Evolutionary conservation across 2,113 vertebrate genomes (phyloP).

Genomic region (Octodon degus): DNA sequence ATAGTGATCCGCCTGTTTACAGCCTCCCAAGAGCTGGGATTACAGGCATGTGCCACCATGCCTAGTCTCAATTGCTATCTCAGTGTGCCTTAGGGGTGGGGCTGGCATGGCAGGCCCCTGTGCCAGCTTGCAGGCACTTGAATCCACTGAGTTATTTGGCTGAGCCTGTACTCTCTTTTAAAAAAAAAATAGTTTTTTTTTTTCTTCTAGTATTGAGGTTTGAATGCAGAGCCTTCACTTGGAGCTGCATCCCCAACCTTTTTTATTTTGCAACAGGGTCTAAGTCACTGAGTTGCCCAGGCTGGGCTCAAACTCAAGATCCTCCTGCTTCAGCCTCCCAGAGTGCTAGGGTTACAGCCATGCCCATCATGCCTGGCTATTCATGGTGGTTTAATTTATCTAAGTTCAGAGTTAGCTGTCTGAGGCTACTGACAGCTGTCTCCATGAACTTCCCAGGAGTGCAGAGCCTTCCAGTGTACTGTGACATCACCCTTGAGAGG

Average conservation of each 20-base stretch:
- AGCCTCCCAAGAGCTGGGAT: too few species aligned
- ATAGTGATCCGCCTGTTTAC: too few species aligned
- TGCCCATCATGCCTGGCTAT: background rate
- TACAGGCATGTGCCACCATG: too few species aligned
- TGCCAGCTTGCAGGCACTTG: too few species aligned
- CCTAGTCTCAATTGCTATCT: too few species aligned
- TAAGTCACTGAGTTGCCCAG: background rate
- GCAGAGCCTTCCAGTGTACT: background rate
- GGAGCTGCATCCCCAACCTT: background rate
- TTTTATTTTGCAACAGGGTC: background rate
- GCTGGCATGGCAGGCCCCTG: too few species aligned
- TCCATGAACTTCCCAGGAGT: background rate
- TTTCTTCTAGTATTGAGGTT: background rate
- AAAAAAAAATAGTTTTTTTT: background rate
- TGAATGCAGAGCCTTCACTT: background rate
- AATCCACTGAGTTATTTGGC: too few species aligned
- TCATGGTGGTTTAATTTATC: background rate
- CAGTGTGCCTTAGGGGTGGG: too few species aligned
- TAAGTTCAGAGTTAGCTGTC: background rate
- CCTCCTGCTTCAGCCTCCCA: background rate
- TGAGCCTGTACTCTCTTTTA: too few species aligned
- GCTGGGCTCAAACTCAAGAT: background rate
- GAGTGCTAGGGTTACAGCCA: background rate
- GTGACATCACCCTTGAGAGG: background rate
- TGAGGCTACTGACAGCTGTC: background rate